Conservation (phyloP, 2,888 invertebrate species). For the Rhingia rostrata region DNA sequence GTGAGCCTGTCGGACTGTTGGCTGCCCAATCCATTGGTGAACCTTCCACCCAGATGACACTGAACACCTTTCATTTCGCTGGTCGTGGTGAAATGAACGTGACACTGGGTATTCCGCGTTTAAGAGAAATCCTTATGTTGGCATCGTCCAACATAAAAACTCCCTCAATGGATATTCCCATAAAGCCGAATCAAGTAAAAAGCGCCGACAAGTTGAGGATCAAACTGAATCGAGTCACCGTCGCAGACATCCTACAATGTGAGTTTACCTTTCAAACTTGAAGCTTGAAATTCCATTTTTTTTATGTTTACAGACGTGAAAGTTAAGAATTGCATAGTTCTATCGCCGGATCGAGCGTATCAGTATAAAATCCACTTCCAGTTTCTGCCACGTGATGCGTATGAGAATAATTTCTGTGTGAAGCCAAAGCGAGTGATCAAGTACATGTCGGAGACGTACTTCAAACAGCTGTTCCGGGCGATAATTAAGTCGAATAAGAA, state of each 20-base stretch:
- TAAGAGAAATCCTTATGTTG: slow-evolving; percentile 98
- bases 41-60: slow-evolving; percentile 99
- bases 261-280: slow-evolving; percentile 48
- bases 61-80: slow-evolving; percentile 99
- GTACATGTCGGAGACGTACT: slow-evolving; percentile 89
- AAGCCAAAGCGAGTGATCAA: slow-evolving; percentile 88
- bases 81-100: slow-evolving; percentile 99
- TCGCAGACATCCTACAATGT: slow-evolving; percentile 90
- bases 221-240: slow-evolving; percentile 89
- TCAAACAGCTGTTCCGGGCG: slow-evolving; percentile 86
- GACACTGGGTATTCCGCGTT: slow-evolving; percentile 98
- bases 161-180: slow-evolving; percentile 97
- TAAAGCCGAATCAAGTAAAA: slow-evolving; percentile 84
- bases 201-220: slow-evolving; percentile 88
- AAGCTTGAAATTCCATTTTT: background rate
- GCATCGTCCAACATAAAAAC: slow-evolving; percentile 97
- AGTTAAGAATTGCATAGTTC: slow-evolving; percentile 83
- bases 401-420: slow-evolving; percentile 89
- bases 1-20: slow-evolving; percentile 95
- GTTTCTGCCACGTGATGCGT: slow-evolving; percentile 89
- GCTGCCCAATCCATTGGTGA: slow-evolving; percentile 99
- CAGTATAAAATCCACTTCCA: slow-evolving; percentile 88
- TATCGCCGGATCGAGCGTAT: slow-evolving; percentile 85
- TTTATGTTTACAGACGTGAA: slow-evolving; percentile 78
- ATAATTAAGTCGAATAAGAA: slow-evolving; percentile 86